These are phyloP conservation scores for Plebejus argus DNA, from an alignment of 2,888 invertebrate species.

Conservation along the genomic window DNA sequence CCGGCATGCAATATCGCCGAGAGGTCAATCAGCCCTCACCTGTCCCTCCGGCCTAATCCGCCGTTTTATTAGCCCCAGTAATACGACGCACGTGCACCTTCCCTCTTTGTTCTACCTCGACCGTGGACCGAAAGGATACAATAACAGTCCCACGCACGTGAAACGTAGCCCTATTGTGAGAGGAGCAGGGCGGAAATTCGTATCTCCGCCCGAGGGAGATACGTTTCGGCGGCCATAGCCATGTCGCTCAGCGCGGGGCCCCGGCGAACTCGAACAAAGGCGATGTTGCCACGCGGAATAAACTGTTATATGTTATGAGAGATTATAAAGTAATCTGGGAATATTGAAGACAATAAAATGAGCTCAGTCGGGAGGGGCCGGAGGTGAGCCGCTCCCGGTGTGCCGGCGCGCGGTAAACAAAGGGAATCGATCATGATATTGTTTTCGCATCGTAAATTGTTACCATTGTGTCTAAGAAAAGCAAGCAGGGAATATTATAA, in stretches of 20 bases:
- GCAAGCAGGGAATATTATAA: background rate
- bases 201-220: conserved; percentile 42
- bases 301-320: conserved; percentile 79
- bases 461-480: conserved; percentile 10
- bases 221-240: conserved; percentile 56
- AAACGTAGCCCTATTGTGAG: conserved; percentile 44
- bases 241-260: conserved; percentile 76
- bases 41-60: conserved; percentile 68
- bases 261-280: conserved; percentile 69
- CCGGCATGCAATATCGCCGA: conserved; percentile 54
- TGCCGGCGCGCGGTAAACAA: conserved; percentile 47
- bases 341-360: conserved; percentile 80
- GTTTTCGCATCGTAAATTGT: conserved; percentile 25
- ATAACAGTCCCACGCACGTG: conserved; percentile 33
- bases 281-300: conserved; percentile 80
- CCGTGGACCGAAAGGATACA: conserved; percentile 44
- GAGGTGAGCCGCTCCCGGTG: conserved; percentile 52
- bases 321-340: conserved; percentile 79
- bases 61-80: conserved; percentile 75
- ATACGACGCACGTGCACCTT: conserved; percentile 71
- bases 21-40: conserved; percentile 78
- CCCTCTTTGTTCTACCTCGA: conserved; percentile 68
- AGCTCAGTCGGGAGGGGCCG: conserved; percentile 64
- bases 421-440: conserved; percentile 42
- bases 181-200: conserved; percentile 35